Percentiles rank a stretch among this genome's conserved stretches.
These are phyloP conservation scores for Cremastinae sp. DNA, from an alignment of 2,888 invertebrate species.

Conservation along the genomic window DNA sequence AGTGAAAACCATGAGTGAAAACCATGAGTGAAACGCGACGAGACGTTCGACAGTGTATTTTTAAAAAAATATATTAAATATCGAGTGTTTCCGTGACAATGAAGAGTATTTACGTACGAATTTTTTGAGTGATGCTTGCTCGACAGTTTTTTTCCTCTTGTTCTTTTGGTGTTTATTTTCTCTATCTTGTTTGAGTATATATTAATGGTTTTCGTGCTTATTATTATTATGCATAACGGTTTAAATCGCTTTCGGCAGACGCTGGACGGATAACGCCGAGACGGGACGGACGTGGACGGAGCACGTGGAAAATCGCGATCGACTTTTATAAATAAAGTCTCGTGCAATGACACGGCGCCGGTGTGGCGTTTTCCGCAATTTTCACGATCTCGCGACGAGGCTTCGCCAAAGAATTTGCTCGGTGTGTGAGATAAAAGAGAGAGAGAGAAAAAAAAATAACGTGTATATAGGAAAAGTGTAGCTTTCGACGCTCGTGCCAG, in stretches of 20 bases:
- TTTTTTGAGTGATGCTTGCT: constrained; percentile 4
- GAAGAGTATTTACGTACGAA: constrained; percentile 51
- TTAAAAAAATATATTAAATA: not conserved
- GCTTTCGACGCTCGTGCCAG: constrained; percentile 27
- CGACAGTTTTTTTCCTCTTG: not conserved
- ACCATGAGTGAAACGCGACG: not conserved
- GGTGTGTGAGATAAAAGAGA: not conserved
- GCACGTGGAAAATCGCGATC: not conserved
- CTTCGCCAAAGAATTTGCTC: too few relatives aligned
- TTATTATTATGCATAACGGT: too few relatives aligned
- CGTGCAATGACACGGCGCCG: not conserved
- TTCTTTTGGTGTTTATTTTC: not conserved
- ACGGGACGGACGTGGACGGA: not conserved
- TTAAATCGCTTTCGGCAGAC: too few relatives aligned
- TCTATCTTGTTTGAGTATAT: too few relatives aligned
- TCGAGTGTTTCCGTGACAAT: constrained; percentile 15
- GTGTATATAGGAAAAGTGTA: constrained; percentile 28
- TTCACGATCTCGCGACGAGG: too few relatives aligned
- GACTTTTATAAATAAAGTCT: not conserved
- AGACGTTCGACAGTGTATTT: too few relatives aligned
- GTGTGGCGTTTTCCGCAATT: not conserved
- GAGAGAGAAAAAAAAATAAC: constrained; percentile 18
- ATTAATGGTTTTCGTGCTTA: too few relatives aligned
- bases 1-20: too few relatives aligned
- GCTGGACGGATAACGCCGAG: not conserved